A percentile compares a stretch with the other conserved stretches of the same genome.
phyloP scores from a whole-genome alignment of 2,113 vertebrate genomes.

The Brienomyrus brachyistius region DNA sequence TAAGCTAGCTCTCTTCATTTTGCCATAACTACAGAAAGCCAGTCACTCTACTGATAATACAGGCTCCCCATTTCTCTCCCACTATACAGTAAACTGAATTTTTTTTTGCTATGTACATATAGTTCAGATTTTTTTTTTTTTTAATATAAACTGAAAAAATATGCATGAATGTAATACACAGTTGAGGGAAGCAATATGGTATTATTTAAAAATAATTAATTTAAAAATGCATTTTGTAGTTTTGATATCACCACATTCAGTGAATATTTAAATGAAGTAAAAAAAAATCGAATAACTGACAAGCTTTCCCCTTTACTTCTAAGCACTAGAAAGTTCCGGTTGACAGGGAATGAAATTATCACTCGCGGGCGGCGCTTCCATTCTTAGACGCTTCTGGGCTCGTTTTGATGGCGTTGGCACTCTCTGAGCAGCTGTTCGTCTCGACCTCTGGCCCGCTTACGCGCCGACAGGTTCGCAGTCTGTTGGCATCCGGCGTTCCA shows the following conservation, averaged over 20 bases:
- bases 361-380: background rate
- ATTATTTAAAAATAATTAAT: constrained; percentile 5
- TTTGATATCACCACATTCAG: constrained; percentile 11
- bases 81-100: constrained; percentile 2
- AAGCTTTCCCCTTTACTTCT: background rate
- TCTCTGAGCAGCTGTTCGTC: constrained; percentile 31
- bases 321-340: background rate
- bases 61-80: background rate
- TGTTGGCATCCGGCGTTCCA: background rate
- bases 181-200: background rate
- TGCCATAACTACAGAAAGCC: constrained; percentile 12
- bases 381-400: background rate
- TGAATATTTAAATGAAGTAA: background rate
- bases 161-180: background rate
- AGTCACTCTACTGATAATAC: constrained; percentile 9
- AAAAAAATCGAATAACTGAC: background rate
- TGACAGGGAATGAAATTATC: background rate
- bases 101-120: constrained; percentile 6
- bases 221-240: constrained; percentile 9
- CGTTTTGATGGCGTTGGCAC: too few relatives aligned
- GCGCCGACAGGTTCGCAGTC: constrained; percentile 25
- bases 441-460: constrained; percentile 20
- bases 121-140: background rate
- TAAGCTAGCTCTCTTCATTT: background rate
- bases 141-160: background rate